Conservation (phyloP, 2,797 vertebrate species). For the Cossypha dichroa region DNA sequence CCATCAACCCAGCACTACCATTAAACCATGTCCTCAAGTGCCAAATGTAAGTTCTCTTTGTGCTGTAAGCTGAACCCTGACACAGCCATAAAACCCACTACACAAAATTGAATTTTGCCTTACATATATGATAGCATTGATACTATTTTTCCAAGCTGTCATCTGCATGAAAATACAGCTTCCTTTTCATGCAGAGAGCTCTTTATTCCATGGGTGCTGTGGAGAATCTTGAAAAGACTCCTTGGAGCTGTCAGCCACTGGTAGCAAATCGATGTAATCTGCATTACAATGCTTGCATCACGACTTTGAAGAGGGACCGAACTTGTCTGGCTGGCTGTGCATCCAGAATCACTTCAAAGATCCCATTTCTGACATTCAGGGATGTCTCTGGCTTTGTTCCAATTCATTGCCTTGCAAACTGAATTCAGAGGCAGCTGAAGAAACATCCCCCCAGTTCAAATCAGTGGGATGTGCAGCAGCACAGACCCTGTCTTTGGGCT, state of each 20-base stretch:
- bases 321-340: neutral
- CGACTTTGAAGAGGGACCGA: slow-evolving; percentile 22
- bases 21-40: neutral
- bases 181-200: neutral
- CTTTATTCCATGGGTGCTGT: neutral
- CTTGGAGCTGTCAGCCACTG: slow-evolving; percentile 30
- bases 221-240: slow-evolving; percentile 38
- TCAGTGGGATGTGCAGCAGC: neutral
- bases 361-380: neutral
- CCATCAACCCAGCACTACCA: neutral
- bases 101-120: neutral
- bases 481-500: neutral
- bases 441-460: neutral
- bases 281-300: slow-evolving; percentile 57
- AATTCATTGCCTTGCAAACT: neutral
- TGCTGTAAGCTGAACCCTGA: neutral
- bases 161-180: slow-evolving; percentile 27
- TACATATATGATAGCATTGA: neutral
- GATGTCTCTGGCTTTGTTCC: slow-evolving; percentile 8
- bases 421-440: too few species aligned
- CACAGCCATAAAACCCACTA: neutral
- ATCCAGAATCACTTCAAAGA: slow-evolving; percentile 25
- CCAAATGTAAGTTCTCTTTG: neutral
- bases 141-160: neutral
- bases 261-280: slow-evolving; percentile 52